phyloP scores from a whole-genome alignment of 2,113 vertebrate genomes.

The Anseranas semipalmata region DNA sequence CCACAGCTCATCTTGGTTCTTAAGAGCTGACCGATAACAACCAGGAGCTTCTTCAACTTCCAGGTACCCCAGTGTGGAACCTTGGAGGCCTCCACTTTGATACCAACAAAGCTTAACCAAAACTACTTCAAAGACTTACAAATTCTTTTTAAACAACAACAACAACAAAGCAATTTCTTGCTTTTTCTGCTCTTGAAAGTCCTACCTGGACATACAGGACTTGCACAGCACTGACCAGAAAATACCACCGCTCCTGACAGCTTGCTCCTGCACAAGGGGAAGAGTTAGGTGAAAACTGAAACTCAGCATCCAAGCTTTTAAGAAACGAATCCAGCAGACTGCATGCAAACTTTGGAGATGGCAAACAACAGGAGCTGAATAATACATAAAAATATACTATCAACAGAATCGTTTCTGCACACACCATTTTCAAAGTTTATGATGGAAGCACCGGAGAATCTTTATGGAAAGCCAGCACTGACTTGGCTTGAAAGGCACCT shows the following conservation, averaged over 20 bases:
- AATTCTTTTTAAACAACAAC: neutral
- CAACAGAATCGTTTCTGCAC: neutral
- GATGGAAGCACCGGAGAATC: conserved; percentile 18
- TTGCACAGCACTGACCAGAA: neutral
- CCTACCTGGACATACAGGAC: neutral
- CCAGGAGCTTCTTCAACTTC: neutral
- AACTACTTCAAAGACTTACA: neutral
- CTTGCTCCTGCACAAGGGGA: neutral
- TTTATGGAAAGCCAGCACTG: conserved; percentile 19
- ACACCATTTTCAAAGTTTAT: neutral
- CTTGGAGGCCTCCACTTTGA: neutral
- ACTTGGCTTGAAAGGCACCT: conserved; percentile 49
- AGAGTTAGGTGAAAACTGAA: conserved; percentile 35
- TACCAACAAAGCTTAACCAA: neutral
- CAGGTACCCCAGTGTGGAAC: neutral
- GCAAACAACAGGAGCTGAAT: conserved; percentile 19
- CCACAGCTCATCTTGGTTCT: neutral
- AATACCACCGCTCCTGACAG: neutral
- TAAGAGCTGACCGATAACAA: neutral
- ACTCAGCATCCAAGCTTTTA: conserved; percentile 47
- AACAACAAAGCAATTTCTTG: neutral
- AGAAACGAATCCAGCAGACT: conserved; percentile 9
- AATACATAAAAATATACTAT: conserved; percentile 42
- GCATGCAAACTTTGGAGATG: conserved; percentile 8
- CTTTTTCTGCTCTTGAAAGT: neutral